A percentile compares a stretch with the other conserved stretches of the same genome.
phyloP scores from a whole-genome alignment of 1,140 invertebrate species.

The Drosophila bocqueti region DNA sequence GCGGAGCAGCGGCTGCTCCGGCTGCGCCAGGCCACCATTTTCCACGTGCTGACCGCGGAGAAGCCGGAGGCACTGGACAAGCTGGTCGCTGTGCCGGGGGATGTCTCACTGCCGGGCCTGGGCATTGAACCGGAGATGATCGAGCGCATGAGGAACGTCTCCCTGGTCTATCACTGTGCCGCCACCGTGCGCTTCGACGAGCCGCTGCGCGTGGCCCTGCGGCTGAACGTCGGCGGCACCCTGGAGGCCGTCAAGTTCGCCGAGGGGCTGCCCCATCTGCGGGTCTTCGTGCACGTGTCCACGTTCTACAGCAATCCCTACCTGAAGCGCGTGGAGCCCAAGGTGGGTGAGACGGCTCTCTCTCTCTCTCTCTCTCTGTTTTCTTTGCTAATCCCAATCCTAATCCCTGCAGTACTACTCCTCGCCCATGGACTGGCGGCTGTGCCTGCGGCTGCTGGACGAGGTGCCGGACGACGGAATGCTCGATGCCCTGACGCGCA shows the following conservation, averaged over 20 bases:
- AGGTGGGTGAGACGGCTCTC: slow-evolving; percentile 87
- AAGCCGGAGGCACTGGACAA: slow-evolving; percentile 53
- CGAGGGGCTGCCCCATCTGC: slow-evolving; percentile 88
- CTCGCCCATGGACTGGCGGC: slow-evolving; percentile 79
- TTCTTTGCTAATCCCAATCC: neutral
- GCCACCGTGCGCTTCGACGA: slow-evolving; percentile 94
- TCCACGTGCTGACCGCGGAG: slow-evolving; percentile 86
- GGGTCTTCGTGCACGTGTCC: slow-evolving; percentile 90
- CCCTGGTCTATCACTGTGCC: slow-evolving; percentile 96
- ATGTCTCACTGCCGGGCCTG: slow-evolving; percentile 57
- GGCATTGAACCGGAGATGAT: slow-evolving; percentile 54
- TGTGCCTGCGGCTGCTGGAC: slow-evolving; percentile 64
- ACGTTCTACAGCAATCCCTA: slow-evolving; percentile 92
- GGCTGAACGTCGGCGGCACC: slow-evolving; percentile 89
- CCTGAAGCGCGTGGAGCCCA: slow-evolving; percentile 89
- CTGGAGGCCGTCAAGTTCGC: slow-evolving; percentile 88
- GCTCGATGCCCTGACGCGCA: slow-evolving; percentile 67
- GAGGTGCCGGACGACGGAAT: slow-evolving; percentile 50
- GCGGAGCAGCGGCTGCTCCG: slow-evolving; percentile 64
- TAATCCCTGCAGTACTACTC: slow-evolving; percentile 53
- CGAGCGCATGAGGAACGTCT: slow-evolving; percentile 87
- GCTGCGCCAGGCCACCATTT: slow-evolving; percentile 85
- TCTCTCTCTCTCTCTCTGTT: neutral
- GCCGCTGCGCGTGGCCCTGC: slow-evolving; percentile 88
- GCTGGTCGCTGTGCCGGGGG: slow-evolving; percentile 84